Base-by-base conservation (phyloP, 2,113 vertebrate genomes). In the Amblyornis subalaris region DNA sequence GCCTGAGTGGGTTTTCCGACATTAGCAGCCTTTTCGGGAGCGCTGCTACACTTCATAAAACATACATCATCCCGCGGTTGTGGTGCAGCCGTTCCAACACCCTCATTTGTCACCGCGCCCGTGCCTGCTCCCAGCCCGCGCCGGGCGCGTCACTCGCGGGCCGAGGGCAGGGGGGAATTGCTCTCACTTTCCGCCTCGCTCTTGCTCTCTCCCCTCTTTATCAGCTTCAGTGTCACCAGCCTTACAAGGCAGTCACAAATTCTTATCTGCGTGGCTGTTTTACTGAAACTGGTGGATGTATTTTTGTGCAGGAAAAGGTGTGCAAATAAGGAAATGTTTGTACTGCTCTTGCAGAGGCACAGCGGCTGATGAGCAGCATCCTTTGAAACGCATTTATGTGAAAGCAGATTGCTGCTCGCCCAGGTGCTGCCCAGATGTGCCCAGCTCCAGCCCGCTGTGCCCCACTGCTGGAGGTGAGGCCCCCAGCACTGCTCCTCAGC, bases 281-380 rank as follows among this genome's bases (percentile, higher is more conserved):
- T 10, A 5, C 51, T 31, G 35, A 24, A 23, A 3, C 0, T 0
- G 53, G 28, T 14, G 57, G 36, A 12, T 0, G 6, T 5, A 0
- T 29, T 64, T 73, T 12, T 28, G 45, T 24, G 60, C 20, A 2
- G 62, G 6, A 57, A 25, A 28, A 35, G 21, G 6, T 12, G 12
- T 3, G 29, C 12, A 9, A 35, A 23, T 0, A 23, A 22, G 12
- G 23, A 7, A 10, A 5, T 1, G 25, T 13, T 4, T 1, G 42
- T 2, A 38, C 21, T 48, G 51, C 45, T 44, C 36, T 4, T 3
- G 77, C 40, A 21, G 85, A 9, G 26, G 21, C 28, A 1, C 1
- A 1, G 29, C 28, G 1, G 21, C 38, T 35, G 9, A 4, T 2
- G 55, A 25, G 3, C 35, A 13, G 40, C 53, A n/a, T 8, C 74